Percentiles rank a stretch among this genome's conserved stretches.
Conservation (phyloP, 2,888 invertebrate genomes). For the Caenorhabditis panamensis region DNA sequence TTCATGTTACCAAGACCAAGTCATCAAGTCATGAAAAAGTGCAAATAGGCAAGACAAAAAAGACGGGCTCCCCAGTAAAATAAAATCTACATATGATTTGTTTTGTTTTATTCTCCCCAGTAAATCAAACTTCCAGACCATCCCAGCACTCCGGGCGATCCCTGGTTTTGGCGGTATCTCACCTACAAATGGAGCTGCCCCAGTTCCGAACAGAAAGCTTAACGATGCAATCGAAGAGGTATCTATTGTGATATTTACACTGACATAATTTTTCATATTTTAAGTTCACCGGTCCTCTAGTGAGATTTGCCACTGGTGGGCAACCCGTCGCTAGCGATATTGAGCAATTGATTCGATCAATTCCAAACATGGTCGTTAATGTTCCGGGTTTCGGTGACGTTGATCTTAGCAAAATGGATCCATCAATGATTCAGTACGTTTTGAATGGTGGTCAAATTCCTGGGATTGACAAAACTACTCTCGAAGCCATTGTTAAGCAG, state of each 20-base stretch:
- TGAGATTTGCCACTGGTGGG: conserved; percentile 74
- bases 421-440: conserved; percentile 76
- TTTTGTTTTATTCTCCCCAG: too few relatives aligned
- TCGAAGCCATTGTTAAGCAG: conserved; percentile 74
- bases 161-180: conserved; percentile 63
- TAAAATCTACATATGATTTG: too few relatives aligned
- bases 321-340: conserved; percentile 74
- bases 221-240: conserved; percentile 73
- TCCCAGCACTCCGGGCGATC: conserved; percentile 72
- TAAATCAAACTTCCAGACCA: conserved; percentile 65
- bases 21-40: too few relatives aligned
- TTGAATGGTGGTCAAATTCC: conserved; percentile 80
- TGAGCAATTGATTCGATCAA: conserved; percentile 73
- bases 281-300: conserved; percentile 76
- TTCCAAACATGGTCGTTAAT: conserved; percentile 78
- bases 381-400: conserved; percentile 79
- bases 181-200: conserved; percentile 40
- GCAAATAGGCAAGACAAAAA: too few relatives aligned
- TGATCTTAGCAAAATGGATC: conserved; percentile 78
- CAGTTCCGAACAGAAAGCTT: conserved; percentile 61
- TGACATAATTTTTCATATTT: too few relatives aligned
- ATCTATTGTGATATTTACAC: too few relatives aligned
- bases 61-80: too few relatives aligned
- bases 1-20: too few relatives aligned
- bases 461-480: conserved; percentile 76